A percentile compares a stretch with the other conserved stretches of the same genome.
Evolutionary conservation across 2,888 invertebrate species (phyloP).

Genomic region (Rhagonycha fulva): DNA sequence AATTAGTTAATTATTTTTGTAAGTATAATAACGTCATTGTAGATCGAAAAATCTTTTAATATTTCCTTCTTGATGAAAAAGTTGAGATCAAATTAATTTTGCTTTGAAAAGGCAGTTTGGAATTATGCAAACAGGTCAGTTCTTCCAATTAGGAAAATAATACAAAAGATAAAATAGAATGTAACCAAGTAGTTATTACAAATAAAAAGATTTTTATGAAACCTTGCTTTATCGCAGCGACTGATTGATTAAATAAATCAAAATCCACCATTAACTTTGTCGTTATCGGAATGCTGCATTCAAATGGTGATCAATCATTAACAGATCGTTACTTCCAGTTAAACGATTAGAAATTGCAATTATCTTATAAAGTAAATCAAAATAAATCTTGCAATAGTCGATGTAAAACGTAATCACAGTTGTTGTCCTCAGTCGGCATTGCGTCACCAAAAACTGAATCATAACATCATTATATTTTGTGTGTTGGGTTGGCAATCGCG

Average conservation of each 20-base stretch:
- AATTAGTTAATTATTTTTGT: neutral
- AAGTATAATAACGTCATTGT: neutral
- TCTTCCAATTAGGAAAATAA: neutral
- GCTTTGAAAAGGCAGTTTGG: neutral
- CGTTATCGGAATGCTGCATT: neutral
- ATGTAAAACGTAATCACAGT: too few relatives aligned
- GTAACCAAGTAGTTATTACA: neutral
- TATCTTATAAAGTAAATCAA: neutral
- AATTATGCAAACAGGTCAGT: neutral
- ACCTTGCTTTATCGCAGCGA: neutral
- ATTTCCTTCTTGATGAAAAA: neutral
- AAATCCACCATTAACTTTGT: neutral
- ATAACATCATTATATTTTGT: too few relatives aligned
- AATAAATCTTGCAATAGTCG: too few relatives aligned
- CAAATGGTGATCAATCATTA: neutral
- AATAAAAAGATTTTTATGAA: neutral
- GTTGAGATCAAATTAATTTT: neutral
- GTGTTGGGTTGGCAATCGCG: too few relatives aligned
- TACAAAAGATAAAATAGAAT: neutral
- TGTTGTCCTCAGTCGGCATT: too few relatives aligned
- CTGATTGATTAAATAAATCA: neutral
- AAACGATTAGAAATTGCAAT: neutral
- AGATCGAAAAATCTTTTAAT: neutral
- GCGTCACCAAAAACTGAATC: too few relatives aligned
- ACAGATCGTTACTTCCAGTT: neutral